Evolutionary conservation across 2,797 vertebrate genomes (phyloP).

Genomic region (Melanotaenia maccullochi): DNA sequence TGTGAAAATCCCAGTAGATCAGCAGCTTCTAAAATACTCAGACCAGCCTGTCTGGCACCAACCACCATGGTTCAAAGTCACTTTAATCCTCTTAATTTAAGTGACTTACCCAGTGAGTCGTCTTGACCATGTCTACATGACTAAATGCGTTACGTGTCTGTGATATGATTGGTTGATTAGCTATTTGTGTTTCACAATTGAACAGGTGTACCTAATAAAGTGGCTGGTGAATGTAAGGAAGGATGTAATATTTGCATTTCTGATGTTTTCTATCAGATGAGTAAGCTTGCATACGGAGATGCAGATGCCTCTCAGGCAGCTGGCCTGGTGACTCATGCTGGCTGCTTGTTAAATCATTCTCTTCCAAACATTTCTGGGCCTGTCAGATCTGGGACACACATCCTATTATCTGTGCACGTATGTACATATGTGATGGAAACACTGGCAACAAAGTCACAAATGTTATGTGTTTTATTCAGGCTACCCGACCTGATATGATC

Average conservation of each 20-base stretch:
- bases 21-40: too few species aligned
- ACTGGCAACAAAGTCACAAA: constrained; percentile 9
- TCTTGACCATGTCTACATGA: too few species aligned
- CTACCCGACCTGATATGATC: constrained; percentile 96
- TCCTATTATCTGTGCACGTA: background rate
- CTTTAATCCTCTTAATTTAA: too few species aligned
- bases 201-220: too few species aligned
- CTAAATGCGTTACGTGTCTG: too few species aligned
- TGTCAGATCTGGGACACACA: constrained; percentile 6
- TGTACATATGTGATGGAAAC: background rate
- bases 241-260: background rate
- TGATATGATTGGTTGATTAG: too few species aligned
- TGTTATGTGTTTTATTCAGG: constrained; percentile 81
- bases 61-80: too few species aligned
- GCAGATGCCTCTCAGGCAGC: constrained; percentile 4
- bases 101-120: too few species aligned
- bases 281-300: constrained; percentile 3
- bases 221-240: too few species aligned
- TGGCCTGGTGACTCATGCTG: constrained; percentile 22
- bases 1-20: too few species aligned
- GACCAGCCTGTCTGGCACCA: too few species aligned
- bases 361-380: constrained; percentile 20
- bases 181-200: too few species aligned
- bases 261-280: background rate
- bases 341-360: constrained; percentile 39